These are phyloP conservation scores for Hemichromis elongatus DNA, from an alignment of 2,113 vertebrate genomes.

Conservation along the genomic window DNA sequence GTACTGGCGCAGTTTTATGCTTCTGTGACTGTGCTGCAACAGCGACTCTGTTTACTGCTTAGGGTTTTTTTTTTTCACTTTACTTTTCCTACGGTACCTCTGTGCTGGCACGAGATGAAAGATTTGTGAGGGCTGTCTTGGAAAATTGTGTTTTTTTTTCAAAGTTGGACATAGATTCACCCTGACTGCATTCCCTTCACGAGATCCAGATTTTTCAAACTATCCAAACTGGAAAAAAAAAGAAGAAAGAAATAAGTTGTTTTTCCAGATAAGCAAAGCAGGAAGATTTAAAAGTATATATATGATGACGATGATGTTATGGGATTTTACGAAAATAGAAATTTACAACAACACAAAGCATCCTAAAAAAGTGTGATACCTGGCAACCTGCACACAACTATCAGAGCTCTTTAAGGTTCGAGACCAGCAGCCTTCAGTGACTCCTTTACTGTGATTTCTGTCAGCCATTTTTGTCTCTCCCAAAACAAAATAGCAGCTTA, in stretches of 20 bases:
- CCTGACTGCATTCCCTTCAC: not conserved
- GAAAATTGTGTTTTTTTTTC: not conserved
- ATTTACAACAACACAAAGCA: not conserved
- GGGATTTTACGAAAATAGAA: not conserved
- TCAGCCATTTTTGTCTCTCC: not conserved
- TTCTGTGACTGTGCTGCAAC: conserved; percentile 30
- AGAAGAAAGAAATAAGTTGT: not conserved
- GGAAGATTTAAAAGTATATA: not conserved
- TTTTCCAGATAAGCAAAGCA: not conserved
- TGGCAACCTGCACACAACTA: not conserved
- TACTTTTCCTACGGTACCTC: conserved; percentile 4
- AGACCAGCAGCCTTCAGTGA: not conserved
- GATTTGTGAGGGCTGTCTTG: conserved; percentile 12
- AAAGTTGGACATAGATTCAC: not conserved
- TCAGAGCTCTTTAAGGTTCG: not conserved
- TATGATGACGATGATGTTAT: not conserved
- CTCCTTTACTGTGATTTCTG: not conserved
- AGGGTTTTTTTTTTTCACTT: conserved; percentile 2
- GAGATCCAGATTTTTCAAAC: not conserved
- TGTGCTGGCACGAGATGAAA: conserved; percentile 49
- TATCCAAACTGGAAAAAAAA: not conserved
- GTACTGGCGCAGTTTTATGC: conserved; percentile 45
- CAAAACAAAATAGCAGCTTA: not conserved
- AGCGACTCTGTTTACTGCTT: conserved; percentile 39
- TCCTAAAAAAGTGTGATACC: not conserved